A percentile compares a stretch with the other conserved stretches of the same genome.
Evolutionary conservation across 2,888 invertebrate species (phyloP).

Genomic region (Netelia melanura): DNA sequence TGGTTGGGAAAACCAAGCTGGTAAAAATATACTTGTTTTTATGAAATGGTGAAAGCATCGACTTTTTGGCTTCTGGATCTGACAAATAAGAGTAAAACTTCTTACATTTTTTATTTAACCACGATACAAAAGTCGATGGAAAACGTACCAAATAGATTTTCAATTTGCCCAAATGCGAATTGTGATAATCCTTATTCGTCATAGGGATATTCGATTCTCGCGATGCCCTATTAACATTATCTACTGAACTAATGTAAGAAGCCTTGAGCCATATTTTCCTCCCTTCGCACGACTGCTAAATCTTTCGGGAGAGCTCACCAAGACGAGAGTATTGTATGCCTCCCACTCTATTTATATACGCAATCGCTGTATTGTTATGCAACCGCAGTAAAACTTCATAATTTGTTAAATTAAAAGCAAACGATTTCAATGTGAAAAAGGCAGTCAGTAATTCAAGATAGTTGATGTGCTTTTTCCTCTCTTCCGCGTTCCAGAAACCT

Average conservation of each 20-base stretch:
- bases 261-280: conserved; percentile 69
- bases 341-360: conserved; percentile 69
- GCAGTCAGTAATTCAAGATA: conserved; percentile 15
- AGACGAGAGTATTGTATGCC: conserved; percentile 66
- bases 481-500: conserved; percentile 68
- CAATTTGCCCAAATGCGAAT: no score
- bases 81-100: conserved; percentile 68
- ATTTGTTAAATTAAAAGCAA: conserved; percentile 31
- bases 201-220: conserved; percentile 67
- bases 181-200: conserved; percentile 63
- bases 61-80: conserved; percentile 64
- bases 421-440: conserved; percentile 24
- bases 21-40: conserved; percentile 67
- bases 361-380: conserved; percentile 71
- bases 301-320: conserved; percentile 64
- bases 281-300: conserved; percentile 71
- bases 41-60: conserved; percentile 70
- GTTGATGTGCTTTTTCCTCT: conserved; percentile 63
- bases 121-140: conserved; percentile 70
- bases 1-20: conserved; percentile 64
- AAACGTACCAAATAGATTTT: conserved; percentile 51
- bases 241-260: conserved; percentile 66
- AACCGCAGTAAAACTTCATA: conserved; percentile 68
- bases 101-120: conserved; percentile 69
- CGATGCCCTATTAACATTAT: conserved; percentile 69